These are phyloP conservation scores for Nymphalis urticae DNA, from an alignment of 2,888 invertebrate genomes.

Conservation along the genomic window DNA sequence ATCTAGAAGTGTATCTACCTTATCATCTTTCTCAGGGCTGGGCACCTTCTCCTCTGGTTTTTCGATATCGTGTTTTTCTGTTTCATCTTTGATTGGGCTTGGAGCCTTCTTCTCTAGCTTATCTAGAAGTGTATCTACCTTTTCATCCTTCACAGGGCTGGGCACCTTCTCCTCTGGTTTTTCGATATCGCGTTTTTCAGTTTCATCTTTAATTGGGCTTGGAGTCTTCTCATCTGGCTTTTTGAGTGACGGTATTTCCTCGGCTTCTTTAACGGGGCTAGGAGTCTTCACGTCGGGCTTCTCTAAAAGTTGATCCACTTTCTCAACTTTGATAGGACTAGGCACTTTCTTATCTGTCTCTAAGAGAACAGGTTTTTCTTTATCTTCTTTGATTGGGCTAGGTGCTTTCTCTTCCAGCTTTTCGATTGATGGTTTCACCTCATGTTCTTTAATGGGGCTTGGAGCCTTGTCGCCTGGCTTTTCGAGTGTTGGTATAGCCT, in stretches of 20 bases:
- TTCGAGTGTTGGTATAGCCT: neutral
- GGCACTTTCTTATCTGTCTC: neutral
- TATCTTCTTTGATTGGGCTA: neutral
- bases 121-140: conserved; percentile 11
- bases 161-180: conserved; percentile 22
- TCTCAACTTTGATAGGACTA: neutral
- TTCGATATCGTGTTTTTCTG: neutral
- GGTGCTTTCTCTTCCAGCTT: neutral
- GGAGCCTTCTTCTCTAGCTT: conserved; percentile 20
- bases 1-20: conserved; percentile 3
- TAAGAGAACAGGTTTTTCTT: too few relatives aligned
- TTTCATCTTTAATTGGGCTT: conserved; percentile 10
- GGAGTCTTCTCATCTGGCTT: conserved; percentile 32
- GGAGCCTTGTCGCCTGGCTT: neutral
- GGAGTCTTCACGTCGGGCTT: conserved; percentile 18
- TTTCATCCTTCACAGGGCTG: neutral
- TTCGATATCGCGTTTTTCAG: neutral
- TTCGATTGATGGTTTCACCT: neutral
- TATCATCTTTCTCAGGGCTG: neutral
- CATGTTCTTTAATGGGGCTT: neutral
- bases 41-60: conserved; percentile 3
- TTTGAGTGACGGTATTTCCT: neutral
- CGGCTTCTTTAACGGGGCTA: neutral
- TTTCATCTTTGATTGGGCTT: conserved; percentile 21
- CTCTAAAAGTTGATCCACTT: neutral